A percentile compares a stretch with the other conserved stretches of the same genome.
These are phyloP conservation scores for Aphis craccivora DNA, from an alignment of 1,140 invertebrate genomes.

Conservation along the genomic window DNA sequence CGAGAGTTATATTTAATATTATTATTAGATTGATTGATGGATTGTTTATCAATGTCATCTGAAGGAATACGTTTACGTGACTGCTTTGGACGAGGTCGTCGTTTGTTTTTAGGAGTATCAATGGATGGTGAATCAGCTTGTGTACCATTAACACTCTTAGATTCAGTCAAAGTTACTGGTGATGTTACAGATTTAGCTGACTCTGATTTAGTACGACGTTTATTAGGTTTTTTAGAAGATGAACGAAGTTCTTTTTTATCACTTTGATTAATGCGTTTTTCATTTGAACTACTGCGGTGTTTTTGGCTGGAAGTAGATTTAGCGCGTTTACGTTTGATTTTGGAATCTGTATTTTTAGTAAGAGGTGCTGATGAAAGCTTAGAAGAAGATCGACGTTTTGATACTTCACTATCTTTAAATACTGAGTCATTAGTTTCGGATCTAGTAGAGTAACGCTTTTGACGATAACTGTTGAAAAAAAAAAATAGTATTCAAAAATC, in stretches of 20 bases:
- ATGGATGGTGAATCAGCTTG: constrained; percentile 11
- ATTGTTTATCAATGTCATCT: constrained; percentile 39
- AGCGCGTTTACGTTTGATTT: constrained; percentile 21
- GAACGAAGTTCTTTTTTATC: neutral
- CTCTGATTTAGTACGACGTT: constrained; percentile 48
- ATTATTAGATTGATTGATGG: neutral
- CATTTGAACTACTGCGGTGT: neutral
- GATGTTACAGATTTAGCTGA: constrained; percentile 28
- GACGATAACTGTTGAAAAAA: constrained; percentile 38
- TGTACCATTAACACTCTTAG: constrained; percentile 19
- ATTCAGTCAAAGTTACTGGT: neutral
- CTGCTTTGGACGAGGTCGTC: constrained; percentile 29
- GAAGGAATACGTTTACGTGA: neutral
- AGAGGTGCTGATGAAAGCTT: neutral
- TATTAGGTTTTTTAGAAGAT: constrained; percentile 40
- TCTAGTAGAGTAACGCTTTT: constrained; percentile 20
- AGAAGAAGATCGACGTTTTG: constrained; percentile 16
- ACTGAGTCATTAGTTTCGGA: constrained; percentile 55
- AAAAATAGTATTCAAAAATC: neutral
- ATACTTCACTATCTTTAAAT: constrained; percentile 38
- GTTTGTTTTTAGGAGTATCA: constrained; percentile 45
- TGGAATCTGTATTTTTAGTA: constrained; percentile 1
- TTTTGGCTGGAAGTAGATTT: constrained; percentile 44
- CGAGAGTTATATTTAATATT: constrained; percentile 32
- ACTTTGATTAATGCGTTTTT: constrained; percentile 17